These are phyloP conservation scores for Scyliorhinus canicula DNA, from an alignment of 2,797 vertebrate genomes.

Conservation along the genomic window DNA sequence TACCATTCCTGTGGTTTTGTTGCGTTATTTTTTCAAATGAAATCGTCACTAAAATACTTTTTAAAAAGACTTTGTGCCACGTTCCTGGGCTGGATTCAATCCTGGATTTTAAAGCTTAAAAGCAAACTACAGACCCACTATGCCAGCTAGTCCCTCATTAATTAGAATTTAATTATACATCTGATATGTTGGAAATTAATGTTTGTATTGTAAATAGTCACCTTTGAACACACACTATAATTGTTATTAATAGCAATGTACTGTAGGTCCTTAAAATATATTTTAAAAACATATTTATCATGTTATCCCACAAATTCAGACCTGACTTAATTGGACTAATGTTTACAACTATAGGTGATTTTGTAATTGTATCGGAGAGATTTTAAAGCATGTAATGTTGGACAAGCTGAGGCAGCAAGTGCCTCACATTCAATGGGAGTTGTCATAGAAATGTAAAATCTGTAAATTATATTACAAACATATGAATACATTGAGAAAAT, in stretches of 20 bases:
- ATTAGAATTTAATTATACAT: not conserved
- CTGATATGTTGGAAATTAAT: not conserved
- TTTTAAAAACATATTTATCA: not conserved
- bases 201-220: not conserved
- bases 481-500: not conserved
- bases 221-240: not conserved
- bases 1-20: no score
- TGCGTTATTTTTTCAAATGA: no score
- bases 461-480: not conserved
- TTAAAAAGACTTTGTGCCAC: no score
- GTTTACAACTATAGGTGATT: not conserved
- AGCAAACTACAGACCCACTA: not conserved
- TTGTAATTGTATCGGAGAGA: not conserved
- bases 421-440: not conserved
- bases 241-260: not conserved
- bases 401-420: not conserved
- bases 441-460: not conserved
- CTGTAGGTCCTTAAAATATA: not conserved
- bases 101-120: not conserved
- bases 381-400: not conserved
- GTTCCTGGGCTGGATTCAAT: not conserved
- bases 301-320: not conserved
- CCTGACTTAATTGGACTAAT: not conserved
- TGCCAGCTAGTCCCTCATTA: not conserved
- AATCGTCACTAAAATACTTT: no score